Evolutionary conservation across 2,113 vertebrate genomes (phyloP).

Genomic region (Centropus bengalensis): DNA sequence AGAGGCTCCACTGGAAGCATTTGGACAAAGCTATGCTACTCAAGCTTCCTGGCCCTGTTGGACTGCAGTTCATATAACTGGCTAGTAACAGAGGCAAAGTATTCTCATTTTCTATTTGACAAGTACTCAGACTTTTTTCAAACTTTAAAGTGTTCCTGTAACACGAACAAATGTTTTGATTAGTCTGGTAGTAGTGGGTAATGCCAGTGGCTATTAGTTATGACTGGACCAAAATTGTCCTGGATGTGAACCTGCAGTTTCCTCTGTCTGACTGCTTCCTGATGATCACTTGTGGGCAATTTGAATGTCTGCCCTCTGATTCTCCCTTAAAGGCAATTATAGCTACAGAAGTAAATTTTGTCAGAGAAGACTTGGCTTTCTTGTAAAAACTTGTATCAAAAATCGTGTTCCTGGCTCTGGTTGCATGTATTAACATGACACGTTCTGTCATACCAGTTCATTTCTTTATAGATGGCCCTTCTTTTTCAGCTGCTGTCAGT

Average conservation of each 20-base stretch:
- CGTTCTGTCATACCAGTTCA: neutral
- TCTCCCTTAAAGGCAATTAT: neutral
- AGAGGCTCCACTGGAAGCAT: neutral
- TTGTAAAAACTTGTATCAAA: neutral
- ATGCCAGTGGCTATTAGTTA: neutral
- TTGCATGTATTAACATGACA: neutral
- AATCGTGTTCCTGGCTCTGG: neutral
- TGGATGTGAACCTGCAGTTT: neutral
- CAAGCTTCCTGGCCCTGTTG: neutral
- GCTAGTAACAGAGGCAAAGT: neutral
- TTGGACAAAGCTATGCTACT: neutral
- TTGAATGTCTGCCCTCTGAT: neutral
- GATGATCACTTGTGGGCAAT: neutral
- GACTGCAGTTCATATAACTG: neutral
- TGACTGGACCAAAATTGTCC: neutral
- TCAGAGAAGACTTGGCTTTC: neutral
- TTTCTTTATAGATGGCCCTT: neutral
- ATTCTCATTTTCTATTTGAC: neutral
- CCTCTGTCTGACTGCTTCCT: neutral
- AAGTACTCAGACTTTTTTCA: neutral
- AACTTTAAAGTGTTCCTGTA: neutral
- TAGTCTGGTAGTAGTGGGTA: neutral
- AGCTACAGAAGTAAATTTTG: neutral
- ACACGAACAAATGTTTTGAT: neutral
- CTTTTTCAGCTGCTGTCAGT: conserved; percentile 71